A percentile compares a stretch with the other conserved stretches of the same genome.
Evolutionary conservation across 2,888 invertebrate genomes (phyloP).

Genomic region (Carcina quercana): DNA sequence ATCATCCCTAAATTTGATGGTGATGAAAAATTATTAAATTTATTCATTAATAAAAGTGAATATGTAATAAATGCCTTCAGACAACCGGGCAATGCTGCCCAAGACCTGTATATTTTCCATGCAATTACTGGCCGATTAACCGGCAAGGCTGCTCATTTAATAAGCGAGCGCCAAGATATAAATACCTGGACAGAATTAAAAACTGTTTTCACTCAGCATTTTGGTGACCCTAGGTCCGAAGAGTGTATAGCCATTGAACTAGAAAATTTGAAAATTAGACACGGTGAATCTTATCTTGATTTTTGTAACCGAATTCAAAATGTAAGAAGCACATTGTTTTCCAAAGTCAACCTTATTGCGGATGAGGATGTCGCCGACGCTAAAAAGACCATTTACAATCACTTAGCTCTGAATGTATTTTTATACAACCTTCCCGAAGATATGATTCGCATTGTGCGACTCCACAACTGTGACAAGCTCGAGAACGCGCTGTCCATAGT

Average conservation of each 20-base stretch:
- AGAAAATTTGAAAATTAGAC: constrained; percentile 8
- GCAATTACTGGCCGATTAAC: constrained; percentile 1
- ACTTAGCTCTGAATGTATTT: constrained; percentile 13
- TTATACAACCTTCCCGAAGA: constrained; percentile 11
- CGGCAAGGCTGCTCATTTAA: constrained; percentile 2
- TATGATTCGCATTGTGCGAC: constrained; percentile 7
- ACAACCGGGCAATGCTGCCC: background rate
- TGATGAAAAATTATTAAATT: constrained; percentile 1
- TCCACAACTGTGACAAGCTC: background rate
- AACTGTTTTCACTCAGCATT: constrained; percentile 9
- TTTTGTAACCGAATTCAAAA: constrained; percentile 13
- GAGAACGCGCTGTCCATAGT: constrained; percentile 1
- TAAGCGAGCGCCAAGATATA: constrained; percentile 4
- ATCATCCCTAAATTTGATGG: constrained; percentile 4
- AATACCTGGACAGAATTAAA: constrained; percentile 9
- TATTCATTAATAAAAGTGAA: constrained; percentile 1
- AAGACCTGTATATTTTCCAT: constrained; percentile 3
- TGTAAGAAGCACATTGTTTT: constrained; percentile 4
- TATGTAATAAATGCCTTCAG: constrained; percentile 1
- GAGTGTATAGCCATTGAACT: constrained; percentile 12
- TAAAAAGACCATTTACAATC: constrained; percentile 13
- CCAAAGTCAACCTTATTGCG: constrained; percentile 4
- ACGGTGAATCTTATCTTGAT: constrained; percentile 9
- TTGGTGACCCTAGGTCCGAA: constrained; percentile 14
- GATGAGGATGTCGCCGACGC: constrained; percentile 1